Base-by-base conservation (phyloP, 2,113 vertebrate genomes). In the Fulmarus glacialis region DNA sequence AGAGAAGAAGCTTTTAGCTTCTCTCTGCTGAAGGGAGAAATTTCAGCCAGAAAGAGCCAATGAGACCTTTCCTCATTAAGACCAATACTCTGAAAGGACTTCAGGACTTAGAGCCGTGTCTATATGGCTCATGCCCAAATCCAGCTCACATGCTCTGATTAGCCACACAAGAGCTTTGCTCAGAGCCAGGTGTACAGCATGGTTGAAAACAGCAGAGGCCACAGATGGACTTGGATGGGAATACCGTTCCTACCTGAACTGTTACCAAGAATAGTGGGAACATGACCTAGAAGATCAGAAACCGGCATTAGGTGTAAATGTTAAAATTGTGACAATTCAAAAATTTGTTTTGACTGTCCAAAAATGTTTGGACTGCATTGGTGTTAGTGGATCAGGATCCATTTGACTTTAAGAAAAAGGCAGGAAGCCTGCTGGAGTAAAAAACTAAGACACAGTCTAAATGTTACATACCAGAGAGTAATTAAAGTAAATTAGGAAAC, bases 61-160 rank as follows among this genome's bases (percentile, higher is more conserved):
- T 36, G 23, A 86, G 40, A 67, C 29, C 15, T 75, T 43, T 82
- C 26, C 5, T 67, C 29, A 32, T 59, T 53, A 60, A 71, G 19
- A 30, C 16, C 7, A 63, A 13, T 50, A 14, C 11, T 71, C 19
- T 32, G 27, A 56, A 83, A 89, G 19, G 15, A 18, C 55, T 70
- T 55, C 1, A 3, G 21, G 18, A 32, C 15, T 48, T 12, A 34
- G 38, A 71, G 34, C 20, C 1, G 0, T 8, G 38, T 56, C 66
- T 34, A 12, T 15, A 30, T 0, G 9, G 40, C 40, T 93, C 34
- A 52, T 0, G 1, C 34, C 16, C 15, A 93, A 85, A 82, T 6
- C 16, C 47, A 60, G 15, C 18, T 94, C 60, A 36, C 53, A 66
- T 0, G 0, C 20, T 72, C 52, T 93, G 85, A 71, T 64, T 80